Evolutionary conservation across 2,888 invertebrate species (phyloP), one percentile per base, ranked within the genome.

Genomic region (Drosophila antonietae): DNA sequence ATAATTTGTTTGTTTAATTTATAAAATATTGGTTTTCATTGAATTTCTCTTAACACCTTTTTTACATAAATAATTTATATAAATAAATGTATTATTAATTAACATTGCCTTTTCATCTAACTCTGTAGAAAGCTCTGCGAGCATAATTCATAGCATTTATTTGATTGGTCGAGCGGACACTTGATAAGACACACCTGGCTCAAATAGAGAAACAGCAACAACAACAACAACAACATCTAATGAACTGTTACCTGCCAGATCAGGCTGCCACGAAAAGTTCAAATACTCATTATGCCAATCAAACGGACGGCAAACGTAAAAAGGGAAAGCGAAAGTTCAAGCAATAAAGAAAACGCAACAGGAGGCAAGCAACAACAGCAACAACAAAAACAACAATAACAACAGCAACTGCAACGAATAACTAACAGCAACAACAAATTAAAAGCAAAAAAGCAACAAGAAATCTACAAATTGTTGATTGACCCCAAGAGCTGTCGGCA

Each of bases 281-380:
- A 77, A 75, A 79, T 62, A 66, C 79, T 73, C 73, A 81, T 74
- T 73, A 74, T 74, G 76, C 77, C 81, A 73, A 80, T 79, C 78
- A 80, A 83, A 74, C 47, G 65, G 59, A 61, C 76, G 68, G 62
- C 63, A 63, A 76, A 64, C 65, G 57, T 65, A 67, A 78, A 83
- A 80, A 75, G 89, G 86, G 85, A 88, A 88, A 89, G 88, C 84
- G 86, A 87, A 83, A 89, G 84, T 82, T 78, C 70, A 71, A 72
- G 73, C 63, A 72, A 71, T 73, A 63, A 73, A 70, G 74, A 87
- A 81, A 84, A 68, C 72, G 59, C 75, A 78, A 67, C 88, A 83
- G 88, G 84, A 81, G 83, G 73, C 68, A 70, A 67, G 43, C 62
- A 75, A 44, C 49, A 61, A 35, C 63, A 72, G 41, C 33, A 75